Evolutionary conservation across 1,140 invertebrate species (phyloP), one percentile per base, ranked within the genome.

Genomic region (Diploscapter pachys): DNA sequence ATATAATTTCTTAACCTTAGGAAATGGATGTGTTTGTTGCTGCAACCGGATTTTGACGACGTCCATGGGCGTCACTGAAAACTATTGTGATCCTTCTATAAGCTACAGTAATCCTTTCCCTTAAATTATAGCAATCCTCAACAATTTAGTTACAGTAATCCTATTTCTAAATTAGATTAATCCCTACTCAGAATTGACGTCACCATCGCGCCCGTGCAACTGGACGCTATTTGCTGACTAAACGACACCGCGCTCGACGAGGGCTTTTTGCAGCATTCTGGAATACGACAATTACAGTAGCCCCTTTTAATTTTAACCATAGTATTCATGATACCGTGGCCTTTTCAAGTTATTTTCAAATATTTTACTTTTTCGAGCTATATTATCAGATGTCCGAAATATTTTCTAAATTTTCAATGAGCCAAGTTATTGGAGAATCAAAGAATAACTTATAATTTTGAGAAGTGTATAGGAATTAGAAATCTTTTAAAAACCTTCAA

Each of bases 21-120:
- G 84, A 78, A 92, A 86, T 2, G 90, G 90, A 81, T 93, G 93
- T 81, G 94, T 91, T 86, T 98, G 96, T 3, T 93, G 91, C 89
- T 99, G 96, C 31, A 99, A 88, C 54, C 96, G 89, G 77, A 97
- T 96, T 89, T 99, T 99, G 0, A 99, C 93, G 49, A 99, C 96
- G 90, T 99, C 96, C 76, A 99, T 87, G 0, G 96, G 96, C 4
- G 96, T 99, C 82, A 99, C 95, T 97, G 85, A 62, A 90, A 76
- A 52, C 86, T 79, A 11, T 63, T 51, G 61, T 31, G 31, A 31
- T 31, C 31, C 31, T 31, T 31, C 31, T 31, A 31, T 31, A 31
- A 31, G 1, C 31, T 31, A 31, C 31, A 31, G 31, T 71, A 69
- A 57, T 48, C 62, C 68, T 62, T 67, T 68, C 57, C 73, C 50